phyloP scores from a whole-genome alignment of 2,113 vertebrate species.

The Connochaetes taurinus region DNA sequence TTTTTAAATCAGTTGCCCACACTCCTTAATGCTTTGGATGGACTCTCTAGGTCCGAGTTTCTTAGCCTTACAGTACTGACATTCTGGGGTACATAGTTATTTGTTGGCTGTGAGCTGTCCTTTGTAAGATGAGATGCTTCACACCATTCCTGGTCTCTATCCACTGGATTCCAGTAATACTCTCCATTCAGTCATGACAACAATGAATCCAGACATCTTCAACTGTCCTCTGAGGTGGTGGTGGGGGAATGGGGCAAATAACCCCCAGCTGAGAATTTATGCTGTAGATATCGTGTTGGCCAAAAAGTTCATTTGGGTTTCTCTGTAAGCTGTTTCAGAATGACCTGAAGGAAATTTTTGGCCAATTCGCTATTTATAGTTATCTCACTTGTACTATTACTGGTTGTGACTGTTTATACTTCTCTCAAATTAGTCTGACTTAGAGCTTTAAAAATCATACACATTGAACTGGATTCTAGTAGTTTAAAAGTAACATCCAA shows the following conservation, averaged over 20 bases:
- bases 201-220: neutral
- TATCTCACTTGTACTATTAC: neutral
- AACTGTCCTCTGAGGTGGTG: neutral
- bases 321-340: neutral
- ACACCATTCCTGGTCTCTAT: neutral
- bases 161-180: neutral
- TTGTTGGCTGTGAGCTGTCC: neutral
- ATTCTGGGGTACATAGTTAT: neutral
- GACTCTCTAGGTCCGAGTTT: neutral
- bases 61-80: neutral
- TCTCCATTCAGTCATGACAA: neutral
- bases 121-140: neutral
- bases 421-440: neutral
- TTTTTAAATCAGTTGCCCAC: neutral
- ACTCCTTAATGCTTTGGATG: neutral
- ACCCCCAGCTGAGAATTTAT: neutral
- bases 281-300: neutral
- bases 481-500: neutral
- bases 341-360: neutral
- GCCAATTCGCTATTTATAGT: neutral
- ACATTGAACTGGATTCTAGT: neutral
- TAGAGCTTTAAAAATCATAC: neutral
- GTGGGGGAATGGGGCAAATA: fast-evolving
- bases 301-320: neutral
- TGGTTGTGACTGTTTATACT: neutral